Base-by-base conservation (phyloP, 1,140 invertebrate species). In the Ceratosolen fusciceps region DNA sequence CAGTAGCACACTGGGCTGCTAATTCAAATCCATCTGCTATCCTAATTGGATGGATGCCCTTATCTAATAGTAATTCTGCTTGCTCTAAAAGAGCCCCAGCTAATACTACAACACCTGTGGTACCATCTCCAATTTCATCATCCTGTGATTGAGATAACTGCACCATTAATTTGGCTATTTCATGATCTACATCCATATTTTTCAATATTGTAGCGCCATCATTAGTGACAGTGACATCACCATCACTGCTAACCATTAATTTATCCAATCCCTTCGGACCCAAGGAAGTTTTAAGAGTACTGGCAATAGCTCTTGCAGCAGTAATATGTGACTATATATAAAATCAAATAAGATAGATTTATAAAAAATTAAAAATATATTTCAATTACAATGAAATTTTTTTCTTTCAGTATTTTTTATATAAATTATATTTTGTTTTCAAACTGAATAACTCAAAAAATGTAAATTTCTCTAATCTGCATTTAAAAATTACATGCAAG, bases 161-260 rank as follows among this genome's bases (percentile, higher is more conserved):
- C 21, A 99, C 98, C 94, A 99, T 96, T 7, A 99, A 90, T 87
- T 99, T 99, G 37, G 97, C 98, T 86, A 99, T 98, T 92, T 99
- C 96, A 90, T 99, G 98, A 26, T 99, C 97, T 19, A 99, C 97
- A 91, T 99, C 98, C 99, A 99, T 99, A 88, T 97, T 93, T 88
- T 99, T 98, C 74, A 99, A 92, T 84, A 99, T 99, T 0, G 99
- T 99, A n/a, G 98, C 98, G 31, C 98, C 99, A 92, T 99, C 99
- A 89, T 99, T 99, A 31, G 98, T 99, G 10, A 99, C 96, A 0
- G 97, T 99, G 0, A 99, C 95, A 87, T 99, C 99, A 62, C 98
- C 98, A 91, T 99, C 99, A n/a, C 96, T 90, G 31, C 95, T 97
- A 0, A 99, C 97, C 95, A 99, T 95, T 92, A 98, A 94, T 90